phyloP scores from a whole-genome alignment of 2,797 vertebrate genomes.

The Apogon talboti region DNA sequence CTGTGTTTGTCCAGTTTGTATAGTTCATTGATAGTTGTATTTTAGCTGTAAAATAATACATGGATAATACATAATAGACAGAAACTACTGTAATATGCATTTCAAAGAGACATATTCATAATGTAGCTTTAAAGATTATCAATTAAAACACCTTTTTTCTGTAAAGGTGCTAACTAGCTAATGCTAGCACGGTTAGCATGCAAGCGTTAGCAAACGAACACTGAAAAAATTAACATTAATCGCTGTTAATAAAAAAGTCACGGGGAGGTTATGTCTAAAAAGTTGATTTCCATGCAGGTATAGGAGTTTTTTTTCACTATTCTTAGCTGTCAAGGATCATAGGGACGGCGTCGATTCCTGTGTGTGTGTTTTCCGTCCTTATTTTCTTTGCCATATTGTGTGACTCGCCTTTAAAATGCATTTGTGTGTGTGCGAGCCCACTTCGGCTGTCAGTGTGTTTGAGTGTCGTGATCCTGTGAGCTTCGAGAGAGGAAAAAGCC shows the following conservation, averaged over 20 bases:
- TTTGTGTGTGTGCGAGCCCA: slow-evolving; percentile 26
- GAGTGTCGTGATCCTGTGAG: slow-evolving; percentile 76
- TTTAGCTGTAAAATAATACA: too few species aligned
- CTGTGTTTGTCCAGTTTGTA: too few species aligned
- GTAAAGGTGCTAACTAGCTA: too few species aligned
- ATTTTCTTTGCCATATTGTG: slow-evolving; percentile 45
- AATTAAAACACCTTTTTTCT: too few species aligned
- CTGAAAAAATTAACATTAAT: background rate
- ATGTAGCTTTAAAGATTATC: too few species aligned
- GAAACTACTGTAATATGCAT: too few species aligned
- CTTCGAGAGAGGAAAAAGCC: slow-evolving; percentile 73
- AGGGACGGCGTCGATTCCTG: slow-evolving; percentile 26
- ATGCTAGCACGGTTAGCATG: too few species aligned
- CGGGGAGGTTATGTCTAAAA: background rate
- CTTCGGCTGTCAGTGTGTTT: slow-evolving; percentile 69
- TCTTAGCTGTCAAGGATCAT: slow-evolving; percentile 45
- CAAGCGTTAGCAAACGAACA: too few species aligned
- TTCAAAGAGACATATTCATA: too few species aligned
- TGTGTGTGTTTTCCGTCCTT: slow-evolving; percentile 43
- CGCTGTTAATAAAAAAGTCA: slow-evolving; percentile 5
- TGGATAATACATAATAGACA: too few species aligned
- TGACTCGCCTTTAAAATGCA: slow-evolving; percentile 54
- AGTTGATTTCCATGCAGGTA: slow-evolving; percentile 8
- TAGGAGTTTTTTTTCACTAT: slow-evolving; percentile 30
- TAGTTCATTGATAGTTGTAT: too few species aligned